A percentile compares a stretch with the other conserved stretches of the same genome.
These are phyloP conservation scores for Sebastes umbrosus DNA, from an alignment of 2,797 vertebrate genomes.

Conservation along the genomic window DNA sequence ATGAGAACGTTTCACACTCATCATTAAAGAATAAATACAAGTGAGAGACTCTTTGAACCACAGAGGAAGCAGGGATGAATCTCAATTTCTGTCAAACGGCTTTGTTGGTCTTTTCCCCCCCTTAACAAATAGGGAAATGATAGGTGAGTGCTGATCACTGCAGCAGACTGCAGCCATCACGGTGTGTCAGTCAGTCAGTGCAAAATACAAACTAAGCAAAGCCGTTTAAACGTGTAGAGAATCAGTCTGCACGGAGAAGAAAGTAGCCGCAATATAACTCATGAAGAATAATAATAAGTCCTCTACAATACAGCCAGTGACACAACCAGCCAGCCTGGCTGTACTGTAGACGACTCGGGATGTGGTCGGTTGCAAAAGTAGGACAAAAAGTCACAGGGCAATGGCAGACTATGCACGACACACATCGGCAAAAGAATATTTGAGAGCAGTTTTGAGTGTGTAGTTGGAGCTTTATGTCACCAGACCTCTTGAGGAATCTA, in stretches of 20 bases:
- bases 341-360: neutral
- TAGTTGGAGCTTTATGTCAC: neutral
- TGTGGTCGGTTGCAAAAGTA: constrained; percentile 15
- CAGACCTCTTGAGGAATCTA: neutral
- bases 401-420: constrained; percentile 22
- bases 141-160: neutral
- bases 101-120: constrained; percentile 1
- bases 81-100: constrained; percentile 10
- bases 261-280: neutral
- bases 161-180: constrained; percentile 23
- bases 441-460: constrained; percentile 8
- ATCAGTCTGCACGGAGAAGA: neutral
- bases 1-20: constrained; percentile 67
- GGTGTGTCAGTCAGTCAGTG: constrained; percentile 27
- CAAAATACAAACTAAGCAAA: constrained; percentile 34
- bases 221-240: constrained; percentile 1
- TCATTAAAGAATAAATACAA: constrained; percentile 70
- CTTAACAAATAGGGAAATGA: neutral
- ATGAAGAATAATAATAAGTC: neutral
- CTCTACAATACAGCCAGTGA: neutral
- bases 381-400: neutral
- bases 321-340: constrained; percentile 6
- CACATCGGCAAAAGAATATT: neutral
- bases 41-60: constrained; percentile 14
- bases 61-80: constrained; percentile 36